Evolutionary conservation across 1,140 invertebrate species (phyloP).

Genomic region (Cardiocondyla obscurior): DNA sequence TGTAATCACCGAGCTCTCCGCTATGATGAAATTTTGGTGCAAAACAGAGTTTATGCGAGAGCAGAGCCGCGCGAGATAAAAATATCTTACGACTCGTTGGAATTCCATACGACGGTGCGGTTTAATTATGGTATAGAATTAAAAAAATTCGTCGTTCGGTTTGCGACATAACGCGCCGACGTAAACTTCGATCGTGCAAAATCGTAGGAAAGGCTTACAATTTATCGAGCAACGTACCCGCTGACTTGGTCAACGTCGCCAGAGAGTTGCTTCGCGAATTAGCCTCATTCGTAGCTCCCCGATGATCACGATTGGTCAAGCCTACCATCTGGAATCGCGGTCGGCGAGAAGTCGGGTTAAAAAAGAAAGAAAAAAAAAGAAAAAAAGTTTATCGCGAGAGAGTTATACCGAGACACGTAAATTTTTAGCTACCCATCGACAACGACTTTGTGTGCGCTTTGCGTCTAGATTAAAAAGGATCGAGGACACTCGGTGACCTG

Average conservation of each 20-base stretch:
- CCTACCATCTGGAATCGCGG: slow-evolving; percentile 42
- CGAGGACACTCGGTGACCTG: slow-evolving; percentile 25
- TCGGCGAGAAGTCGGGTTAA: background rate
- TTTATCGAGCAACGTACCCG: slow-evolving; percentile 21
- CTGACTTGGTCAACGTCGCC: slow-evolving; percentile 26
- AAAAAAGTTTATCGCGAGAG: background rate
- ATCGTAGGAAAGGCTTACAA: slow-evolving; percentile 65
- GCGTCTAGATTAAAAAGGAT: slow-evolving; percentile 29
- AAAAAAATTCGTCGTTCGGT: slow-evolving; percentile 36
- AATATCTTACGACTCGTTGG: background rate
- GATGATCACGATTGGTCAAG: slow-evolving; percentile 45
- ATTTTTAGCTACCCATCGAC: slow-evolving; percentile 18
- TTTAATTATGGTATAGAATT: slow-evolving; percentile 28
- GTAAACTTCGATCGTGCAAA: slow-evolving; percentile 67
- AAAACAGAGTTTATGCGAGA: slow-evolving; percentile 51
- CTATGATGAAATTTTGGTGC: slow-evolving; percentile 66
- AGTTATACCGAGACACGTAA: slow-evolving; percentile 2
- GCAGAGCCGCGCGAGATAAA: slow-evolving; percentile 18
- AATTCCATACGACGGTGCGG: slow-evolving; percentile 14
- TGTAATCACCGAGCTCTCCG: slow-evolving; percentile 42
- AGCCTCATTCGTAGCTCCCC: slow-evolving; percentile 52
- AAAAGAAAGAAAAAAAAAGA: background rate
- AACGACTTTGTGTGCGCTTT: slow-evolving; percentile 3
- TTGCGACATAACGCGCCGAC: slow-evolving; percentile 36
- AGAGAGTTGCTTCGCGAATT: slow-evolving; percentile 42